phyloP scores from a whole-genome alignment of 2,113 vertebrate species.

The Cygnus buccinator region DNA sequence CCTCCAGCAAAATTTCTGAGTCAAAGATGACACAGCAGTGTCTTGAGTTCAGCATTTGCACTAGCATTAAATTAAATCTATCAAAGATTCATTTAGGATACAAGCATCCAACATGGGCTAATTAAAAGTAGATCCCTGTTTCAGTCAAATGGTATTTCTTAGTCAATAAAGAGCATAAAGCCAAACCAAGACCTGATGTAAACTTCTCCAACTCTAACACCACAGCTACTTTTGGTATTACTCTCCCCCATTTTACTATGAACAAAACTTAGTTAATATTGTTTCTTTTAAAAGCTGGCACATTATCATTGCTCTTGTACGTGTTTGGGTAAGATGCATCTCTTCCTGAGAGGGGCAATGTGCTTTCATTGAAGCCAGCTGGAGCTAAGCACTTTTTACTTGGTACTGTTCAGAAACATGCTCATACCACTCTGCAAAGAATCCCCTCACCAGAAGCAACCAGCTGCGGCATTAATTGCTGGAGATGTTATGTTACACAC shows the following conservation, averaged over 20 bases:
- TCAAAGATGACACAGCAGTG: neutral
- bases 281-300: neutral
- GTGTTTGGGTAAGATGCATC: neutral
- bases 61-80: neutral
- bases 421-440: neutral
- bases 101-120: neutral
- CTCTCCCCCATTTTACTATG: neutral
- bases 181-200: neutral
- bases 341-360: neutral
- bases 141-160: neutral
- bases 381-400: neutral
- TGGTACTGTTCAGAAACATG: neutral
- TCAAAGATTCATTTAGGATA: neutral
- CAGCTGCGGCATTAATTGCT: neutral
- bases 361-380: neutral
- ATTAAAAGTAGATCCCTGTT: constrained; percentile 17
- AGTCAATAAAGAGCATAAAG: neutral
- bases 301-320: neutral
- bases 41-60: neutral
- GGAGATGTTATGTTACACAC: neutral
- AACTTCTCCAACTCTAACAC: neutral
- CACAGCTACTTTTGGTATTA: neutral
- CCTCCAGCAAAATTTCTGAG: neutral
- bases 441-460: neutral
- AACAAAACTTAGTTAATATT: neutral